Evolutionary conservation across 2,888 invertebrate species (phyloP), one percentile per base, ranked within the genome.

Genomic region (Arenicola marina): DNA sequence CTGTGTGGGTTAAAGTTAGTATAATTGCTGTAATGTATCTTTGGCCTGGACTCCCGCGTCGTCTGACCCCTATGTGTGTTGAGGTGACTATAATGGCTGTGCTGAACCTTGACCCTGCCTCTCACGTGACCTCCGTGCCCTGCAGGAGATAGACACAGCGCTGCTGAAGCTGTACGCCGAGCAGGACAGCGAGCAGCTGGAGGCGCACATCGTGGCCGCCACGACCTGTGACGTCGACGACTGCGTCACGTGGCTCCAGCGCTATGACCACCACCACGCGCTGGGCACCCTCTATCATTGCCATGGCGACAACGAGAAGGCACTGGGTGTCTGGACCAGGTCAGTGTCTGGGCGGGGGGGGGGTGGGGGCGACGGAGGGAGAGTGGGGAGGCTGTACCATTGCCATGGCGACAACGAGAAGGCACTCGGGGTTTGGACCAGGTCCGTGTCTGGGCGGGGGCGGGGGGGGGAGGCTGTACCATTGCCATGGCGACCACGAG

Each of bases 301-400:
- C 45, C 75, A 79, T 57, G 80, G 81, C 1, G 83, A 85, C 56
- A 68, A 78, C 59, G 84, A 83, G 51, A 81, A 78, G 62, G 85
- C 85, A n/a, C 70, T 86, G 2, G 71, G 75, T 51, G 70, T 84
- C 1, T 86, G 86, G 86, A 76, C 79, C 31, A 81, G 79, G 82
- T 31, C 15, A 24, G 51, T 31, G 26, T 15, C 24, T n/a, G n/a
- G n/a, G n/a, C n/a, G n/a, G n/a, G n/a, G n/a, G n/a, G n/a, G n/a
- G n/a, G n/a, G n/a, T n/a, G n/a, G n/a, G n/a, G n/a, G n/a, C n/a
- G n/a, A n/a, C n/a, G n/a, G n/a, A n/a, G n/a, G n/a, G n/a, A n/a
- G 24, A n/a, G n/a, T n/a, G n/a, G n/a, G n/a, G n/a, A n/a, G n/a
- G n/a, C 73, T 85, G 29, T 79, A 84, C 68, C 77, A 78, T 66